Conservation (phyloP, 2,888 invertebrate genomes). For the Eulithis prunata region DNA sequence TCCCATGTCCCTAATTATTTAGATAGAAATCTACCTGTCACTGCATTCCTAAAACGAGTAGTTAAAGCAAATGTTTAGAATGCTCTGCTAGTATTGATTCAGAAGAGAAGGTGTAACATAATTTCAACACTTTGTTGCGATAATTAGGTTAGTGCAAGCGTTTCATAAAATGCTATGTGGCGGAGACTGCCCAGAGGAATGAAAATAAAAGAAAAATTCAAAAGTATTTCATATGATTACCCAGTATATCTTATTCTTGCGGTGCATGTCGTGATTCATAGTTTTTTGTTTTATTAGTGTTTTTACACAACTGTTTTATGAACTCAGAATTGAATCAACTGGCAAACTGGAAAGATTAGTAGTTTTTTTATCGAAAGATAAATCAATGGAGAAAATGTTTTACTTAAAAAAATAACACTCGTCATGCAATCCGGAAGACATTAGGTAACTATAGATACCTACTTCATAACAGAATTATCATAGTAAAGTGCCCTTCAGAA, state of each 20-base stretch:
- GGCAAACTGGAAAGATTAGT: no score
- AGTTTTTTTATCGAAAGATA: no score
- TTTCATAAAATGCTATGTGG: slow-evolving; percentile 25
- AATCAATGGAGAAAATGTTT: no score
- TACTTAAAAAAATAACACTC: no score
- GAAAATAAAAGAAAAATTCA: slow-evolving; percentile 23
- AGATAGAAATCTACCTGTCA: slow-evolving; percentile 5
- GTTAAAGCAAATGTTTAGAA: slow-evolving; percentile 18
- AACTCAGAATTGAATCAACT: no score
- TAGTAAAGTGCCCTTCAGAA: no score
- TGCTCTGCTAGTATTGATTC: slow-evolving; percentile 17
- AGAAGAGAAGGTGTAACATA: slow-evolving; percentile 20
- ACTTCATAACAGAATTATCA: no score
- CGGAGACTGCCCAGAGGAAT: slow-evolving; percentile 4
- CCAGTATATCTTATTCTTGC: background rate
- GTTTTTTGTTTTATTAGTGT: background rate
- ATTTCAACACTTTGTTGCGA: slow-evolving; percentile 33
- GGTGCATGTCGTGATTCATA: background rate
- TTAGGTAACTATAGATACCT: no score
- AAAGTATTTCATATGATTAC: slow-evolving; percentile 7
- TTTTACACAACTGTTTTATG: no score
- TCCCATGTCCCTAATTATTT: slow-evolving; percentile 3
- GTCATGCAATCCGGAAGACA: no score
- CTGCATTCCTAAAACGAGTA: slow-evolving; percentile 9
- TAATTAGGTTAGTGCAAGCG: slow-evolving; percentile 33